Base-by-base conservation (phyloP, 2,797 vertebrate species). In the Rhynchonycteris naso region DNA sequence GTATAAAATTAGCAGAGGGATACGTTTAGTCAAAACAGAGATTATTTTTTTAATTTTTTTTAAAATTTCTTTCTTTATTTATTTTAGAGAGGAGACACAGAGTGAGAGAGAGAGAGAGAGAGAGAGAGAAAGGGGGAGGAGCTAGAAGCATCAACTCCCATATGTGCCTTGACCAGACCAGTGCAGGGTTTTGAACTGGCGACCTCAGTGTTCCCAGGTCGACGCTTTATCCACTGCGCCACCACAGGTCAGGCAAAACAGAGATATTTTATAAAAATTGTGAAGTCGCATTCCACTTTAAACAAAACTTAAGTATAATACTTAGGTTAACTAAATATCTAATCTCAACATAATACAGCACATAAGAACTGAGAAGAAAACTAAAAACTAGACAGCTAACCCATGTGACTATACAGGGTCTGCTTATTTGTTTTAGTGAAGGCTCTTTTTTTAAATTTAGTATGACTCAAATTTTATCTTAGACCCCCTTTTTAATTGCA, bases 321-420 rank as follows among this genome's bases (percentile, higher is more conserved):
- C 80, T 79, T 88, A 65, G 30, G 88, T 95, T 50, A 92, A 43
- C 38, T 78, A 82, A 95, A 61, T 50, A 65, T 43, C 16, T 35
- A 69, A 74, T 85, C 22, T n/a, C 47, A 58, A 59, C 2, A 74
- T 65, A 81, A n/a, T 47, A 76, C 65, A 33, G 15, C 21, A 71
- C 50, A 26, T 84, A 54, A 88, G 26, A 91, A 18, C 6, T 86
- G 54, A 88, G 28, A 80, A 78, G 35, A 15, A 58, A 12, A 83
- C 88, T 43, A n/a, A 21, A 19, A 54, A 4, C 12, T 78, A 59
- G 16, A 83, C 50, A 82, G 12, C 24, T 28, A 74, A 59, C 0
- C 28, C 18, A 10, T 18, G 33, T 58, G 30, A 82, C 6, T 52
- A 0, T 24, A 54, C 1, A 19, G 56, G 4, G 28, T 52, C 59